These are phyloP conservation scores for Cebidichthys violaceus DNA, from an alignment of 2,113 vertebrate genomes.

Conservation along the genomic window DNA sequence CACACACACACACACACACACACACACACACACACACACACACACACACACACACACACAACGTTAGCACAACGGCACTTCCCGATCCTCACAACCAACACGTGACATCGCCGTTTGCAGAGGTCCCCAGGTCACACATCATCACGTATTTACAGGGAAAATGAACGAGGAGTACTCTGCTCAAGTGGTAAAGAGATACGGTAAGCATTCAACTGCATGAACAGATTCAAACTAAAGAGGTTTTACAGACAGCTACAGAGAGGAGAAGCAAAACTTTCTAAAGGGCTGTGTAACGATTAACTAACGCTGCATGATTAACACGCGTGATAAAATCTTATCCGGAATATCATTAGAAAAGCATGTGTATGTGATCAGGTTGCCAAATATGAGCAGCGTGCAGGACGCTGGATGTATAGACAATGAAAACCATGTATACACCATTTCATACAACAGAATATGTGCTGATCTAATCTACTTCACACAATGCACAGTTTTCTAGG, in stretches of 20 bases:
- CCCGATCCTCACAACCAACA: neutral
- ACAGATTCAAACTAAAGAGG: neutral
- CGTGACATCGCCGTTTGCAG: neutral
- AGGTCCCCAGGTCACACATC: neutral
- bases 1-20: conserved; percentile 31
- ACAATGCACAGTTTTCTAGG: too few species aligned
- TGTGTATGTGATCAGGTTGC: too few species aligned
- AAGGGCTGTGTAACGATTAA: neutral
- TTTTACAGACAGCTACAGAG: neutral
- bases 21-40: conserved; percentile 32
- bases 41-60: conserved; percentile 17
- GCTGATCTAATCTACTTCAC: too few species aligned
- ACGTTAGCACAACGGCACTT: neutral
- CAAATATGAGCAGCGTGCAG: too few species aligned
- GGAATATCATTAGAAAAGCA: too few species aligned
- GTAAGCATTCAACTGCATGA: neutral
- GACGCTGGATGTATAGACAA: too few species aligned
- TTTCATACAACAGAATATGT: too few species aligned
- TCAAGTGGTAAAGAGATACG: neutral
- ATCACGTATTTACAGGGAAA: neutral
- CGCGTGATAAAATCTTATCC: too few species aligned
- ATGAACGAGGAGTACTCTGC: neutral
- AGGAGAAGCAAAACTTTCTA: neutral
- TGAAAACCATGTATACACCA: too few species aligned
- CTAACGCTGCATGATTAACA: too few species aligned